phyloP scores from a whole-genome alignment of 2,888 invertebrate genomes.

The Adelognathus sp. region DNA sequence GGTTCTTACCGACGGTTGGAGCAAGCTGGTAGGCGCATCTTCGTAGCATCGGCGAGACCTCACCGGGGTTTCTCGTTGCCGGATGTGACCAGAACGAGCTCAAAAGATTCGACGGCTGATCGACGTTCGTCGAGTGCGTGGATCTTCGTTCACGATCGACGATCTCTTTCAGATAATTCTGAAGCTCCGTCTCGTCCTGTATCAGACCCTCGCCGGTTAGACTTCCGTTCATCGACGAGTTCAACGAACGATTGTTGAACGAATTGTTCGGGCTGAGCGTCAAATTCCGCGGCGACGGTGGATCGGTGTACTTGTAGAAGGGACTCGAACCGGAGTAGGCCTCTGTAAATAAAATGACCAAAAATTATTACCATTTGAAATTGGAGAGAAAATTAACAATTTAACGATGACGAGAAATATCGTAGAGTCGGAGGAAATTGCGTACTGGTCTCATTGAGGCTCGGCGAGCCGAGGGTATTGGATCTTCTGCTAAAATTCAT shows the following conservation, averaged over 20 bases:
- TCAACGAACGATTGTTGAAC: slow-evolving; percentile 69
- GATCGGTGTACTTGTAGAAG: slow-evolving; percentile 70
- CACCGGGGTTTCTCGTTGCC: slow-evolving; percentile 81
- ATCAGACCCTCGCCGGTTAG: slow-evolving; percentile 75
- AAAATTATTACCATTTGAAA: background rate
- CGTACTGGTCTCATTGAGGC: slow-evolving; percentile 73
- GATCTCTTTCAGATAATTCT: slow-evolving; percentile 75
- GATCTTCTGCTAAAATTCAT: slow-evolving; percentile 74
- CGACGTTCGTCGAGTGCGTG: slow-evolving; percentile 72
- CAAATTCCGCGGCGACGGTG: slow-evolving; percentile 67
- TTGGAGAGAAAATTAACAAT: slow-evolving; percentile 5
- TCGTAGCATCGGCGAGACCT: slow-evolving; percentile 82
- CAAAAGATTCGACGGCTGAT: slow-evolving; percentile 81
- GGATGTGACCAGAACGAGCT: slow-evolving; percentile 84
- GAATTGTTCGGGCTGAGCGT: slow-evolving; percentile 70
- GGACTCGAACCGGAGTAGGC: slow-evolving; percentile 70
- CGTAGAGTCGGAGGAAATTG: background rate
- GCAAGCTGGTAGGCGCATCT: slow-evolving; percentile 84
- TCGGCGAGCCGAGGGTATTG: slow-evolving; percentile 68
- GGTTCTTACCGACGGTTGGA: slow-evolving; percentile 80
- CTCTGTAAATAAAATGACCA: slow-evolving; percentile 60
- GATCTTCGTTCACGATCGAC: slow-evolving; percentile 72
- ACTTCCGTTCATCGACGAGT: slow-evolving; percentile 71
- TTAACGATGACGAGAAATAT: background rate
- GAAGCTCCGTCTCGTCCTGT: slow-evolving; percentile 73